Evolutionary conservation across 1,140 invertebrate species (phyloP), one percentile per base, ranked within the genome.

Genomic region (Papilio aristodemus): DNA sequence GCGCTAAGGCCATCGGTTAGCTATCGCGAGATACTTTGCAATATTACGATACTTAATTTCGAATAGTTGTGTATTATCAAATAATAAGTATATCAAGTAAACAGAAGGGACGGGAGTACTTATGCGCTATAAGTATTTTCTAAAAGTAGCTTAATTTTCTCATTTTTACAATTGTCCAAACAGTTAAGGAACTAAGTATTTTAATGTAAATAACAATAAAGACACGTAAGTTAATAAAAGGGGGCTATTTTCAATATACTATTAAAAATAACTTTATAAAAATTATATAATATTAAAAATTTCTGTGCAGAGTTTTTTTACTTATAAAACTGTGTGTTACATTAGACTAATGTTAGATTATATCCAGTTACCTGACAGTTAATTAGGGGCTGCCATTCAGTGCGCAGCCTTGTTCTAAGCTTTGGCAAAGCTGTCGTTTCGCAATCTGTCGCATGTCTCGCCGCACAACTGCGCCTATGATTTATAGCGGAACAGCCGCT

Each of bases 361-460:
- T 73, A 79, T 88, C 78, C 80, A 82, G 84, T 88, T 85, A 85
- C 80, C 79, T 80, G 85, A 87, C 84, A 89, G 78, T 85, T 89
- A 89, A 91, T 91, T 91, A 89, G 85, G 77, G 75, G 75, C 84
- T 86, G 87, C 82, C 85, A 83, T 80, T 82, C 78, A 68, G 74
- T 74, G 70, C 62, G 70, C 63, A 78, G 80, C 76, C 81, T 81
- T 81, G 78, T 81, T 79, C 71, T 69, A 58, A 76, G 75, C 76
- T 74, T 82, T 81, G 76, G 76, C 74, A 72, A 77, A 73, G 69
- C 75, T 70, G 76, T 77, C 70, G 74, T 89, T 88, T 87, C 84
- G 84, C 79, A 88, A 90, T 79, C 79, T 78, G 78, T 82, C 77
- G 76, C 78, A 70, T 84, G 79, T 81, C 80, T 73, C 71, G 68